Evolutionary conservation across 2,113 vertebrate species (phyloP), one percentile per base, ranked within the genome.

Genomic region (Hiodon tergisus): DNA sequence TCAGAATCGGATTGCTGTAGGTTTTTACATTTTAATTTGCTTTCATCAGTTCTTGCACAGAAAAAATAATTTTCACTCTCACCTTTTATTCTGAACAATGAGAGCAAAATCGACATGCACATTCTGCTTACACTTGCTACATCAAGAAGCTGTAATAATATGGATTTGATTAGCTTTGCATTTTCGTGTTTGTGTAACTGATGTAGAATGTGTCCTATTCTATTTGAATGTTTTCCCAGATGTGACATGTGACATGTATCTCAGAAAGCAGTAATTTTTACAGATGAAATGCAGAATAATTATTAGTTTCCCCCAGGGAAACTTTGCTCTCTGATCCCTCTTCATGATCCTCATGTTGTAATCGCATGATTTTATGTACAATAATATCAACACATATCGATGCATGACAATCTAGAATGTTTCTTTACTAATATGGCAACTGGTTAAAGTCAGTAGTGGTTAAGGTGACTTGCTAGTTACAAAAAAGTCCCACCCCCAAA

Each of bases 101-200:
- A 11, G 8, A 46, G 54, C 51, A 54, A 53, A 53, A 66, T 76
- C 68, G 54, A 52, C 70, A 57, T 46, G 16, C 59, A 65, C 52
- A 53, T 62, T 71, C 16, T 55, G 75, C 71, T 70, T 76, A 76
- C 75, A 71, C 17, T 76, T 57, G 63, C 11, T 76, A 69, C 52
- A 63, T 76, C 70, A 76, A 76, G 57, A 60, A 17, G 47, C 51
- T 54, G 50, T 61, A 57, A 69, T 31, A 4, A 52, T 46, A 69
- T 16, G 67, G 67, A 69, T 68, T 8, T 51, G 60, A 8, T 62
- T 62, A 6, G n/a, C 60, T 3, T 13, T 69, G 4, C 13, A 5
- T 4, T 52, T 69, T 8, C 16, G 4, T 47, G 16, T 9, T 50
- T 48, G 14, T 50, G 10, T 17, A 8, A 31, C 31, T 31, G 1